Evolutionary conservation across 2,888 invertebrate genomes (phyloP), one percentile per base, ranked within the genome.

Genomic region (Andrena marginata): DNA sequence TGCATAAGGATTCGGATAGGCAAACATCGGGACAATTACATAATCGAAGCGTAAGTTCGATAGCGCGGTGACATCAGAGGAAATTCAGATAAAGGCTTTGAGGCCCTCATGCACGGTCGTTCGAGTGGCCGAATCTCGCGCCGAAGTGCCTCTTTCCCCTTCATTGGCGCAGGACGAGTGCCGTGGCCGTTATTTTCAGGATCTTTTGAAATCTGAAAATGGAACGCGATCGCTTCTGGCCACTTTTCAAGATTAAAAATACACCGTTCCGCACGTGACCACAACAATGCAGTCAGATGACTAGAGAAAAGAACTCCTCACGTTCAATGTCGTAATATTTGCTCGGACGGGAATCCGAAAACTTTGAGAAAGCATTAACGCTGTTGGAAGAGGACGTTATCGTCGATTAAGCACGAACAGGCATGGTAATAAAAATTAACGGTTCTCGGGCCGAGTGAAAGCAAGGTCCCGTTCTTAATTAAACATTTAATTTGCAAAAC

Each of bases 31-130:
- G 35, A 42, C 20, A 48, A 31, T 80, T 80, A 65, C 69, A 10
- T 76, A 79, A 79, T 26, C 23, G 49, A 29, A 56, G 4, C 54
- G 62, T 23, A 75, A 59, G 64, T 69, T 69, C 29, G 59, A 64
- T 76, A 49, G 65, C 59, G n/a, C 20, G 13, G 29, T n/a, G n/a
- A 8, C 13, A 20, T 59, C 31, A n/a, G 10, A 29, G 23, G 7
- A 20, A 42, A 31, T 6, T n/a, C 13, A 16, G 31, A 59, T 42
- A 16, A 56, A 8, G 8, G 42, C 16, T 2, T 2, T n/a, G n/a
- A 23, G 20, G 31, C 33, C 16, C 20, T 26, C 7, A 13, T n/a
- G 6, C 26, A 49, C 2, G 26, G 6, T 26, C 48, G 56, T 26
- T 56, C 26, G 56, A 56, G 13, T 4, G 13, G 13, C 42, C 42